These are phyloP conservation scores for Argentina silus DNA, from an alignment of 2,797 vertebrate species.

Conservation along the genomic window DNA sequence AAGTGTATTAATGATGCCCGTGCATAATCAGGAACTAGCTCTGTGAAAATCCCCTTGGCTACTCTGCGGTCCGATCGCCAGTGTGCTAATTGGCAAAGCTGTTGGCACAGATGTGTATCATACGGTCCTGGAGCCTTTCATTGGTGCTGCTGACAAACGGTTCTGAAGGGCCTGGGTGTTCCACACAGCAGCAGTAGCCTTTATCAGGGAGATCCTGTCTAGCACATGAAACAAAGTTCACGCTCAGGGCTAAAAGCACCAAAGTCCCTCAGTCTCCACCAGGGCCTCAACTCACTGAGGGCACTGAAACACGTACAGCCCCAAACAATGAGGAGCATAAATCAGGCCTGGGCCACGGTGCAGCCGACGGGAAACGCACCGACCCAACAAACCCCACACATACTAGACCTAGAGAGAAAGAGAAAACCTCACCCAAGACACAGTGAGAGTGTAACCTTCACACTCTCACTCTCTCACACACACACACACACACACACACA, in stretches of 20 bases:
- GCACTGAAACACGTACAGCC: slow-evolving; percentile 32
- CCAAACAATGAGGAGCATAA: slow-evolving; percentile 36
- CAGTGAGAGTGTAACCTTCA: background rate
- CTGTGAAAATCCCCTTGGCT: slow-evolving; percentile 28
- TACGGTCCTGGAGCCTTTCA: slow-evolving; percentile 50
- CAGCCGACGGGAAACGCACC: slow-evolving; percentile 31
- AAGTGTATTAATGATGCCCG: slow-evolving; percentile 10
- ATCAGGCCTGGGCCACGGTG: slow-evolving; percentile 13
- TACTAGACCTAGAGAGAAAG: background rate
- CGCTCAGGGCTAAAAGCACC: background rate
- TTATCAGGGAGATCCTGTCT: slow-evolving; percentile 20
- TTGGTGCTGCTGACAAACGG: slow-evolving; percentile 39
- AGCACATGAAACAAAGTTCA: slow-evolving; percentile 48
- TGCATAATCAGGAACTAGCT: background rate
- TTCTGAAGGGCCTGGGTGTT: background rate
- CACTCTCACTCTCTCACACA: background rate
- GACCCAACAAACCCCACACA: slow-evolving; percentile 26
- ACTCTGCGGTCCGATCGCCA: background rate
- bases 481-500: slow-evolving; percentile 12
- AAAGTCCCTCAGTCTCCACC: slow-evolving; percentile 16
- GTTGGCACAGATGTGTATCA: slow-evolving; percentile 36
- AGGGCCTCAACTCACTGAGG: slow-evolving; percentile 43
- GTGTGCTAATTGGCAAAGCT: slow-evolving; percentile 23
- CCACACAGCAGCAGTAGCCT: slow-evolving; percentile 22
- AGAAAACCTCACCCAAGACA: background rate